Conservation (phyloP, 2,888 invertebrate species). For the Abrostola triplasia region DNA sequence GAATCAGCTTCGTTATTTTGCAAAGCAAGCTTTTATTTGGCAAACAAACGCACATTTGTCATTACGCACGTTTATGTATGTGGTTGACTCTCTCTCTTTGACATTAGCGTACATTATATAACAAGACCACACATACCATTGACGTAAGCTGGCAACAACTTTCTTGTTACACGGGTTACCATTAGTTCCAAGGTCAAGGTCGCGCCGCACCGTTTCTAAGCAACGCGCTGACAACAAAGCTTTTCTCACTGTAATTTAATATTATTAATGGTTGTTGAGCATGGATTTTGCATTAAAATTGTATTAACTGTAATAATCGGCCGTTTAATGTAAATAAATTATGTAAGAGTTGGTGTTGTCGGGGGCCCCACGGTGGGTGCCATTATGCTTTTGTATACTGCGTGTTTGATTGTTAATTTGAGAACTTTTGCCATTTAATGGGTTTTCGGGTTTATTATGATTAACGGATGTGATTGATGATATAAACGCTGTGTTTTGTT, state of each 20-base stretch:
- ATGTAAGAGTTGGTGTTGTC: conserved; percentile 16
- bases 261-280: conserved; percentile 56
- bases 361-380: conserved; percentile 43
- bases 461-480: conserved; percentile 15
- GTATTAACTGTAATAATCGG: conserved; percentile 52
- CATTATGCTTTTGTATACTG: conserved; percentile 28
- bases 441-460: conserved; percentile 10
- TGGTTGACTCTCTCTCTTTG: not conserved
- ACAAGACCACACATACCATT: conserved; percentile 28
- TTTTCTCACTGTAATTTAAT: conserved; percentile 48
- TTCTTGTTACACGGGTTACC: conserved; percentile 43
- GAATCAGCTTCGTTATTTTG: not conserved
- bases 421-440: conserved; percentile 10
- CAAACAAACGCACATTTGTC: not conserved
- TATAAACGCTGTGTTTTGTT: conserved; percentile 26
- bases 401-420: conserved; percentile 15
- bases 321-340: conserved; percentile 34
- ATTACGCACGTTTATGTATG: conserved; percentile 2
- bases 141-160: conserved; percentile 35
- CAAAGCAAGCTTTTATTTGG: conserved; percentile 1
- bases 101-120: conserved; percentile 19
- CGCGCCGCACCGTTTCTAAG: conserved; percentile 53
- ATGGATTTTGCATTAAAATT: conserved; percentile 58
- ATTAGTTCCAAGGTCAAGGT: conserved; percentile 61
- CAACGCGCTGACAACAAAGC: conserved; percentile 65